Percentiles rank a stretch among this genome's conserved stretches.
These are phyloP conservation scores for Calcarius lapponicus DNA, from an alignment of 2,797 vertebrate species.

Conservation along the genomic window DNA sequence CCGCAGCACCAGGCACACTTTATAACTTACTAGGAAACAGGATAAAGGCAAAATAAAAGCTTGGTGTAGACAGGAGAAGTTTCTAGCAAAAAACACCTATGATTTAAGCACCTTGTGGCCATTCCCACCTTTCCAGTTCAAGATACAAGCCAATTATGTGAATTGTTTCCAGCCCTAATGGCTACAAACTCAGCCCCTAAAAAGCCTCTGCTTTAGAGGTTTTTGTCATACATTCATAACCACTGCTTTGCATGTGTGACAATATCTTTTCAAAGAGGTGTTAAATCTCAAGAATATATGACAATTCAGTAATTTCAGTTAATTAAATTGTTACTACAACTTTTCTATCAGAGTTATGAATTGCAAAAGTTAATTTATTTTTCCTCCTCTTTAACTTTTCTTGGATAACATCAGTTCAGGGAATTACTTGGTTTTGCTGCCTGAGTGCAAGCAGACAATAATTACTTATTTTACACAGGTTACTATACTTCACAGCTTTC, in stretches of 20 bases:
- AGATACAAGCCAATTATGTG: rapidly evolving
- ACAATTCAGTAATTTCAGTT: neutral
- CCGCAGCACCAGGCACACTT: neutral
- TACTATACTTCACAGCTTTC: neutral
- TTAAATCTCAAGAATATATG: neutral
- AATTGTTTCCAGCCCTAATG: neutral
- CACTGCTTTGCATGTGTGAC: neutral
- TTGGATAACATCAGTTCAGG: neutral
- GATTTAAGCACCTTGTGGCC: neutral
- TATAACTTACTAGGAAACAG: neutral
- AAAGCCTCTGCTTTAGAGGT: neutral
- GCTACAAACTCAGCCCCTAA: neutral
- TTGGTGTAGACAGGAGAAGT: neutral
- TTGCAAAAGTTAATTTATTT: neutral
- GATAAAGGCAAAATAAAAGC: neutral
- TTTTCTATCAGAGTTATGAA: neutral
- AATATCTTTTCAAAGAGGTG: neutral
- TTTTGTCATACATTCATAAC: neutral
- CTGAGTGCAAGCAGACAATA: neutral
- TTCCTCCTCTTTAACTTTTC: neutral
- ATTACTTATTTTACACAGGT: neutral
- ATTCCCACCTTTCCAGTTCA: neutral
- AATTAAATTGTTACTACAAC: neutral
- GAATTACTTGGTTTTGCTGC: neutral
- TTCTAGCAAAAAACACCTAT: neutral